Evolutionary conservation across 2,113 vertebrate genomes (phyloP), one percentile per base, ranked within the genome.

Genomic region (Petrocephalus microphthalmus): DNA sequence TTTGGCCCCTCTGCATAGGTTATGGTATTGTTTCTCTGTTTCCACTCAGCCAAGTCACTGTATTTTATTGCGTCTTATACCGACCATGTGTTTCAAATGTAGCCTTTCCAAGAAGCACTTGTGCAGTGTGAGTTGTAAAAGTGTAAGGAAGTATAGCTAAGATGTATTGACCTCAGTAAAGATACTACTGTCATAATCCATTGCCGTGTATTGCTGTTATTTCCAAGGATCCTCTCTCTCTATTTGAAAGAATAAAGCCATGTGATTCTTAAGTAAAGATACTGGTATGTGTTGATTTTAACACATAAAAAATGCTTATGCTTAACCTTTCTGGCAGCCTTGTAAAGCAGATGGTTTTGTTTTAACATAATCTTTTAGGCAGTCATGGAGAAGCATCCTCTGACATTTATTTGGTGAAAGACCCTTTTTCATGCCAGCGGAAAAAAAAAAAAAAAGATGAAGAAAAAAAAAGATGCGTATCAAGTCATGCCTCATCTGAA

Each of bases 331-430:
- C 22, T 87, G 86, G 37, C 86, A 87, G 37, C n/a, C 20, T 33
- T 57, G 37, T 57, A 19, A 20, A 53, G 20, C 86, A 87, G 86
- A 42, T 87, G 86, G 56, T 87, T 87, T 60, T 87, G 20, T 45
- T 10, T 64, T 49, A 67, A 49, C 64, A 67, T 53, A 88, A 57
- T 85, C 84, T 49, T 85, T 22, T 45, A 84, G 33, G 7, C 47
- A 45, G 74, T 53, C 13, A 20, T 19, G 33, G 54, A 33, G 29
- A 64, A 67, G 54, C 42, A 25, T 81, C 37, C 11, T 10, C 22
- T 60, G 81, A 84, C 52, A 60, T 84, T 88, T 57, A 56, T 88
- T 54, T 88, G 53, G 52, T 37, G 29, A 56, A 45, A 42, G 49
- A 82, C 67, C 71, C 25, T 81, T 81, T 81, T 54, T 64, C 87